Percentiles rank a stretch among this genome's conserved stretches.
phyloP scores from a whole-genome alignment of 2,888 invertebrate genomes.

The Acrobasis suavella region DNA sequence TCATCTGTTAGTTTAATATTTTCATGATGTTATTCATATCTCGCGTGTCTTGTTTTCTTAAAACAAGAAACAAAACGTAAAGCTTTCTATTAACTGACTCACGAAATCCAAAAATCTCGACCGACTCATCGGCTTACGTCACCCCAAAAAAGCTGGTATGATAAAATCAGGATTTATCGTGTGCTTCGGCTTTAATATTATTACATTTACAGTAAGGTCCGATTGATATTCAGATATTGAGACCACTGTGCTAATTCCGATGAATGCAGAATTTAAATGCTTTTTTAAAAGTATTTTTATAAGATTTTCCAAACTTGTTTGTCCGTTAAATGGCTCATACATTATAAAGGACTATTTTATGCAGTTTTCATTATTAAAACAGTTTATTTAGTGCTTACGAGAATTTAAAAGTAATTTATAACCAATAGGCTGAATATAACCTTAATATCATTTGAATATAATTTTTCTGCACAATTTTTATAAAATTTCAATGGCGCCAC shows the following conservation, averaged over 20 bases:
- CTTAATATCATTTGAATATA: too few species aligned
- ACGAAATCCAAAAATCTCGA: not conserved
- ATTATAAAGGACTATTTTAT: not conserved
- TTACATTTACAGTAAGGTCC: conserved; percentile 19
- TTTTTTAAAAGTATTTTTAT: conserved; percentile 5
- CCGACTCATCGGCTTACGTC: conserved; percentile 2
- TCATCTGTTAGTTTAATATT: too few species aligned
- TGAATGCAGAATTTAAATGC: conserved; percentile 3
- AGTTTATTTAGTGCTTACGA: too few species aligned
- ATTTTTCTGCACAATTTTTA: too few species aligned
- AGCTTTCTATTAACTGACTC: not conserved
- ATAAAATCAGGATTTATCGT: conserved; percentile 1
- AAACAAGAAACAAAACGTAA: not conserved
- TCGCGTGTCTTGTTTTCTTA: not conserved
- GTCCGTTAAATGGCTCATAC: not conserved
- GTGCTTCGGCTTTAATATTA: not conserved
- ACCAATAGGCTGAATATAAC: too few species aligned
- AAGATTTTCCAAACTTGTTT: conserved; percentile 1
- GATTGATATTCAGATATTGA: conserved; percentile 5
- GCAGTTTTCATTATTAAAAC: not conserved
- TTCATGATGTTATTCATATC: not conserved
- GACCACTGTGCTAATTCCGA: not conserved
- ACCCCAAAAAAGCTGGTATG: not conserved
- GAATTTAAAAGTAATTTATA: too few species aligned
- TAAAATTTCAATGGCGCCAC: too few species aligned